Conservation (phyloP, 2,888 invertebrate genomes). For the Acrobasis repandana region DNA sequence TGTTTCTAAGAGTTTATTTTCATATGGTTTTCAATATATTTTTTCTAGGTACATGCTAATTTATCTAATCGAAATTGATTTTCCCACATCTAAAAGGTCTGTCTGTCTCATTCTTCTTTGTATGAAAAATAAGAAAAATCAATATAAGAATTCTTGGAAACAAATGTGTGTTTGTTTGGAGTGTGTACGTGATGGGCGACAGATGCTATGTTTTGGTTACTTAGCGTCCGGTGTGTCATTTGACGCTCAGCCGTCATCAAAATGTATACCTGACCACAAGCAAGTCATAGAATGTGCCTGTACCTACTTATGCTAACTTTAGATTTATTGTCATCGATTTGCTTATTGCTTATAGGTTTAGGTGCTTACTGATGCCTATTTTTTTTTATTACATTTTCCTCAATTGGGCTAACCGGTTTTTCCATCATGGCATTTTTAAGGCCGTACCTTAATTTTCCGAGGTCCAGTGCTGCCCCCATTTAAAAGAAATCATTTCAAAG, state of each 20-base stretch:
- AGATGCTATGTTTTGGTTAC: slow-evolving; percentile 28
- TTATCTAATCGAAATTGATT: no score
- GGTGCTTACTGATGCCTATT: neutral
- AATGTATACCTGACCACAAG: slow-evolving; percentile 21
- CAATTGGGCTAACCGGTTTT: neutral
- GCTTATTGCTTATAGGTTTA: neutral
- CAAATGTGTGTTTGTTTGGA: slow-evolving; percentile 7
- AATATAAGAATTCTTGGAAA: slow-evolving; percentile 9
- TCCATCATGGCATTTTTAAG: no score
- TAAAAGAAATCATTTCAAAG: no score
- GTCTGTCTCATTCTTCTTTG: no score
- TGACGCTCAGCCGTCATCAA: slow-evolving; percentile 15
- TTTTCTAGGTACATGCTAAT: no score
- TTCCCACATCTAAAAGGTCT: no score
- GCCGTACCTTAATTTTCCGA: no score
- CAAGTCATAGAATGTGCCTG: slow-evolving; percentile 1
- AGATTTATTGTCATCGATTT: slow-evolving; percentile 1
- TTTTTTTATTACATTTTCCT: neutral
- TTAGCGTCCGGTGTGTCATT: slow-evolving; percentile 25
- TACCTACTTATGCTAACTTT: neutral
- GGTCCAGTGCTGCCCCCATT: no score
- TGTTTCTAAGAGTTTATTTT: no score
- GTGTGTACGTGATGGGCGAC: slow-evolving; percentile 27
- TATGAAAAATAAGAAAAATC: neutral
- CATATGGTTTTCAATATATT: no score